Conservation (phyloP, 2,888 invertebrate species). For the Standfussiana lucernea region DNA sequence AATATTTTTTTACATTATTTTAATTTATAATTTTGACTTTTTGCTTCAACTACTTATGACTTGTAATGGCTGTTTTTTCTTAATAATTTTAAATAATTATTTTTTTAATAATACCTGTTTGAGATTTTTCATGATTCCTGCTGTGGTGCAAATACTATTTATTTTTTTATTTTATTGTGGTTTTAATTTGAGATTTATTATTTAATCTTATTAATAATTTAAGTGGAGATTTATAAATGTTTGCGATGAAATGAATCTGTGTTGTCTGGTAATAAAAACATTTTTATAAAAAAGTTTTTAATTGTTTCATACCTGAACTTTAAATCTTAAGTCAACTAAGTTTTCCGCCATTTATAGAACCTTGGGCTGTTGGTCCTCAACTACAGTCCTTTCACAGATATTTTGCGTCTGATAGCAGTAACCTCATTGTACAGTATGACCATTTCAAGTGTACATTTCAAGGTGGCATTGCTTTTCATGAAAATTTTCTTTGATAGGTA, state of each 20-base stretch:
- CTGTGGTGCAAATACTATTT: slow-evolving; percentile 54
- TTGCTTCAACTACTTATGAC: slow-evolving; percentile 11
- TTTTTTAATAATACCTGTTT: slow-evolving; percentile 26
- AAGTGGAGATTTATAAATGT: slow-evolving; percentile 42
- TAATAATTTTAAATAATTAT: slow-evolving; percentile 1
- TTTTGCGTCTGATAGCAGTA: not conserved
- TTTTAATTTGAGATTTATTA: slow-evolving; percentile 39
- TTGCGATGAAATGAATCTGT: slow-evolving; percentile 48
- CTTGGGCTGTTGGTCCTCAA: not conserved
- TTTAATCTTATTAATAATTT: slow-evolving; percentile 43
- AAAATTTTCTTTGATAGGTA: too few species aligned
- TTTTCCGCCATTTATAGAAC: not conserved
- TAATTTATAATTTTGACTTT: slow-evolving; percentile 16
- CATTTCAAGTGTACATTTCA: too few species aligned
- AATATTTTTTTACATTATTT: not conserved
- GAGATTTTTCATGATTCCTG: slow-evolving; percentile 46
- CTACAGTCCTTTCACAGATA: not conserved
- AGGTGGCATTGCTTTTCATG: too few species aligned
- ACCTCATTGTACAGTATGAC: too few species aligned
- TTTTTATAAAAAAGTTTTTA: slow-evolving; percentile 24
- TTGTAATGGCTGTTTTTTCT: slow-evolving; percentile 31
- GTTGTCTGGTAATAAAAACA: slow-evolving; percentile 60
- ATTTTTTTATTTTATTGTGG: slow-evolving; percentile 29
- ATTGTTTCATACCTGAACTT: not conserved
- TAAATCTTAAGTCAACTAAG: not conserved